Base-by-base conservation (phyloP, 2,888 invertebrate genomes). In the Volucella inflata region DNA sequence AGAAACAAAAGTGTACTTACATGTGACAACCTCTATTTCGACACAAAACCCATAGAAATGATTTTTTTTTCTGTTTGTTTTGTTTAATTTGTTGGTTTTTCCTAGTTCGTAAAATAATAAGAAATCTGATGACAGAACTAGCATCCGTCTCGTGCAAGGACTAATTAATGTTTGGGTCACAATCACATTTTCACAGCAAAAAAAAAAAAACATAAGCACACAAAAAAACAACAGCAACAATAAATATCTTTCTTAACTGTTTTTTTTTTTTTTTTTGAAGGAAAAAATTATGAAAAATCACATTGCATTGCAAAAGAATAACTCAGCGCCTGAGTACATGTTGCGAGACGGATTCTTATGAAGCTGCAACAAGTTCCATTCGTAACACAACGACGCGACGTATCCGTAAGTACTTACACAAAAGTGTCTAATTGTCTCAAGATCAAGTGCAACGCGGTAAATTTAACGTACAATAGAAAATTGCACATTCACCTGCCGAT, bases 361-460 rank as follows among this genome's bases (percentile, higher is more conserved):
- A 14, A 55, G 8, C 44, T 53, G 64, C 42, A 11, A 60, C 60
- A 67, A 65, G 62, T 55, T 83, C 42, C 62, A 57, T 42, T 79
- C 21, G 46, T 40, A n/a, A 62, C 50, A 74, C 44, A 51, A 55
- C 68, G 53, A 68, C 83, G 74, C 68, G 53, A 68, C 83, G 74
- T 1, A 30, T 30, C 30, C 30, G 30, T 30, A 30, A 30, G 30
- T 30, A 30, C n/a, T n/a, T n/a, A n/a, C 30, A 30, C 30, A 30
- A 30, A 30, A 30, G 6, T 30, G 30, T 30, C 30, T 79, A 84
- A 79, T 74, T 75, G 65, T 59, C 53, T 75, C 74, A 84, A 84
- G 83, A 79, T 84, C 83, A 84, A 79, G 74, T 75, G 48, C 80
- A 68, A 14, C 48, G 65, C 64, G 48, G 57, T 16, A 62, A 53